Evolutionary conservation across 2,113 vertebrate species (phyloP).

Genomic region (Orientallactaga bullata): DNA sequence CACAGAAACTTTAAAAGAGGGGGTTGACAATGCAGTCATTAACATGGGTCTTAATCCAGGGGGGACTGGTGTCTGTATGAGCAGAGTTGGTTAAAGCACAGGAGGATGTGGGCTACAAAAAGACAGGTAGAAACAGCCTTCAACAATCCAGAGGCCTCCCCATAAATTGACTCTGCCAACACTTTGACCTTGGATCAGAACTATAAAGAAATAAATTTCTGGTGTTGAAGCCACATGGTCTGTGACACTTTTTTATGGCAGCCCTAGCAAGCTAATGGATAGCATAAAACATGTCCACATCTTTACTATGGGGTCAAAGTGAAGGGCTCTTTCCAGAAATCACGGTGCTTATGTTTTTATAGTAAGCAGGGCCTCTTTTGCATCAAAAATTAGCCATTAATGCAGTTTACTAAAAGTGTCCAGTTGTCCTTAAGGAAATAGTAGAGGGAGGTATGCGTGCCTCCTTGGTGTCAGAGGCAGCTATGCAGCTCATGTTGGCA

Average conservation of each 20-base stretch:
- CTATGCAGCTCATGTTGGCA: neutral
- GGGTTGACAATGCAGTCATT: neutral
- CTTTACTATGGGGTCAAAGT: neutral
- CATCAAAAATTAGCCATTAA: neutral
- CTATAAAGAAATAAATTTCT: neutral
- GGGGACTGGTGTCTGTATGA: neutral
- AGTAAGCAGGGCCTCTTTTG: neutral
- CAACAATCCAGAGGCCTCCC: neutral
- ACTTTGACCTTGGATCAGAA: neutral
- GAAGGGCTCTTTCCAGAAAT: neutral
- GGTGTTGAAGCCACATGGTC: neutral
- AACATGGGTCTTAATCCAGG: accelerated
- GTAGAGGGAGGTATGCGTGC: neutral
- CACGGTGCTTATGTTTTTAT: neutral
- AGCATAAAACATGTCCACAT: neutral
- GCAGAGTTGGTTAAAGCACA: neutral
- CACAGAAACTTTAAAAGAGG: neutral
- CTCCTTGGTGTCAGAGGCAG: neutral
- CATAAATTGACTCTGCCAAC: neutral
- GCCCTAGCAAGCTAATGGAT: neutral
- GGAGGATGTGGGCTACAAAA: neutral
- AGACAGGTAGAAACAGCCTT: accelerated
- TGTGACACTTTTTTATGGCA: neutral
- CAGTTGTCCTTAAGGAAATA: neutral
- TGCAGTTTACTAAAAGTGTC: neutral